Evolutionary conservation across 2,113 vertebrate species (phyloP).

Genomic region (Ictalurus punctatus): DNA sequence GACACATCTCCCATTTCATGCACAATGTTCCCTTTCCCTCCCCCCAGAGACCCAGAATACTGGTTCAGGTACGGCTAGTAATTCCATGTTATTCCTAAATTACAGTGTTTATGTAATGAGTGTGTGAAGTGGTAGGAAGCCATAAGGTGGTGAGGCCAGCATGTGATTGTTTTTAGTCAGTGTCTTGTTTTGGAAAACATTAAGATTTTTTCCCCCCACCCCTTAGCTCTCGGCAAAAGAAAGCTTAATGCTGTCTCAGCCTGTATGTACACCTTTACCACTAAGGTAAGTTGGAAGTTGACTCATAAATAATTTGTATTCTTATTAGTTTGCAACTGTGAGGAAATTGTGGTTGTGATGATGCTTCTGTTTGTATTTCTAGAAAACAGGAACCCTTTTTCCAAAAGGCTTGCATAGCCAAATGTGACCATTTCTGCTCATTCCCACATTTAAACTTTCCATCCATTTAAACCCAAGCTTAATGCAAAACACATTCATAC

Average conservation of each 20-base stretch:
- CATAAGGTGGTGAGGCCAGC: neutral
- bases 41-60: slow-evolving; percentile 94
- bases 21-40: slow-evolving; percentile 96
- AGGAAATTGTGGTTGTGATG: neutral
- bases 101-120: neutral
- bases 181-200: neutral
- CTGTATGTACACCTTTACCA: slow-evolving; percentile 93
- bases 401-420: slow-evolving; percentile 27
- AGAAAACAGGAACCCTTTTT: neutral
- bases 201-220: slow-evolving; percentile 1
- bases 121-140: neutral
- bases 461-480: slow-evolving; percentile 6
- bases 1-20: slow-evolving; percentile 98
- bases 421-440: slow-evolving; percentile 14
- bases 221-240: slow-evolving; percentile 89
- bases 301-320: neutral
- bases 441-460: neutral
- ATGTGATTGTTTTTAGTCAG: neutral
- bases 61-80: slow-evolving; percentile 82
- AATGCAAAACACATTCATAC: slow-evolving; percentile 34
- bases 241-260: slow-evolving; percentile 90
- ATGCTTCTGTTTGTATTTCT: neutral
- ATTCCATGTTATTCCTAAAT: neutral
- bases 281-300: slow-evolving; percentile 81
- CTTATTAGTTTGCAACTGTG: neutral